Conservation (phyloP, 2,797 vertebrate genomes). For the Trematomus bernacchii region DNA sequence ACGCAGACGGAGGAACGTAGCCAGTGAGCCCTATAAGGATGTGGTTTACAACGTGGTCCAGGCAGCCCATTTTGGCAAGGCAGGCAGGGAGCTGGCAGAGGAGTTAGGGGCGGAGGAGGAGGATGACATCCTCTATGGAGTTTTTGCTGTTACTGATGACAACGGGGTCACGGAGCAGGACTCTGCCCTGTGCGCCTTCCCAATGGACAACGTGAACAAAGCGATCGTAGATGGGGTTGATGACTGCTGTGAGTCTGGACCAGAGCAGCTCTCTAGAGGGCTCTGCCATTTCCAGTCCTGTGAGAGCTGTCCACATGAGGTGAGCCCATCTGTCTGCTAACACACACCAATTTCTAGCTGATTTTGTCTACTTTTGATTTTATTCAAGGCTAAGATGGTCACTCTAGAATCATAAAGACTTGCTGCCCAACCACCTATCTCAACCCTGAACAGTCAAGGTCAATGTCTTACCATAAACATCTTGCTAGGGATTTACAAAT, state of each 20-base stretch:
- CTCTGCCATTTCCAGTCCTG: slow-evolving; percentile 91
- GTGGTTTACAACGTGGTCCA: slow-evolving; percentile 90
- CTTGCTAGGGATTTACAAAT: too few relatives aligned
- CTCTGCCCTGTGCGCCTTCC: slow-evolving; percentile 94
- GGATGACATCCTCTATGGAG: slow-evolving; percentile 90
- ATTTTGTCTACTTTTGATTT: background rate
- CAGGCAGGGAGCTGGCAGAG: slow-evolving; percentile 85
- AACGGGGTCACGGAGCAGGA: slow-evolving; percentile 66
- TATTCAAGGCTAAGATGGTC: background rate
- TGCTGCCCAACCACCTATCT: too few relatives aligned
- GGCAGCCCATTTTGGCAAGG: slow-evolving; percentile 89
- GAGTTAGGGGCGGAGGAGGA: slow-evolving; percentile 86
- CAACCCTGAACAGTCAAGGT: too few relatives aligned
- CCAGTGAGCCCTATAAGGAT: slow-evolving; percentile 67
- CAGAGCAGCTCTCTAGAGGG: slow-evolving; percentile 85
- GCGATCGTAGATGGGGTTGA: slow-evolving; percentile 89
- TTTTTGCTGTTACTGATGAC: slow-evolving; percentile 86
- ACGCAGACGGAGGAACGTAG: slow-evolving; percentile 78
- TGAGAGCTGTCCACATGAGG: slow-evolving; percentile 92
- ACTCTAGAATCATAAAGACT: too few relatives aligned
- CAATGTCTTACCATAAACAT: too few relatives aligned
- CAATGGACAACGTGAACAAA: slow-evolving; percentile 85
- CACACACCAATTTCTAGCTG: background rate
- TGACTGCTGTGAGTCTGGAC: slow-evolving; percentile 85
- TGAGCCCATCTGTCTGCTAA: slow-evolving; percentile 75